Conservation (phyloP, 2,888 invertebrate species). For the Brenthis daphne region DNA sequence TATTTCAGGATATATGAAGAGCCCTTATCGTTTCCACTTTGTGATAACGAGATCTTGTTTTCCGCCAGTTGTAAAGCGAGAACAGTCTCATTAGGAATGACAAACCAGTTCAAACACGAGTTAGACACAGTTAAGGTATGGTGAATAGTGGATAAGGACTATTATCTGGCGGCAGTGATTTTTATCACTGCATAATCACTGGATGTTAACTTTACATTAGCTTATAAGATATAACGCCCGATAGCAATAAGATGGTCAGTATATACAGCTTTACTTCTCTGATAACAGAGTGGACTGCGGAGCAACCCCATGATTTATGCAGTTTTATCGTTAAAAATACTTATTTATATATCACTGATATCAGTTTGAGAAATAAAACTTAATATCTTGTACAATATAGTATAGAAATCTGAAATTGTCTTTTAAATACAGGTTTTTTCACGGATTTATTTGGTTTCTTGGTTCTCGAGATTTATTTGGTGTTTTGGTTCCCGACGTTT, state of each 20-base stretch:
- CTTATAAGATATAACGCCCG: too few species aligned
- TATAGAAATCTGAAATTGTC: too few species aligned
- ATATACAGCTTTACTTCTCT: background rate
- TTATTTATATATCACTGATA: too few species aligned
- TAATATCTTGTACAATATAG: too few species aligned
- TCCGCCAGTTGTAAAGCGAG: constrained; percentile 40
- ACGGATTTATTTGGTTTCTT: too few species aligned
- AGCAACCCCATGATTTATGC: too few species aligned
- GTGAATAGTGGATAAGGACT: constrained; percentile 15
- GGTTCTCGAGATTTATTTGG: too few species aligned
- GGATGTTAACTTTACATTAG: constrained; percentile 5
- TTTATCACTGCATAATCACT: constrained; percentile 29
- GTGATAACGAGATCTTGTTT: constrained; percentile 45
- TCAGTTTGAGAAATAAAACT: too few species aligned
- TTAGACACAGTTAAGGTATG: constrained; percentile 22
- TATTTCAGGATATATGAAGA: constrained; percentile 3
- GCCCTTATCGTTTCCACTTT: constrained; percentile 20
- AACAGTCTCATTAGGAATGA: constrained; percentile 43
- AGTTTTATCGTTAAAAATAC: too few species aligned
- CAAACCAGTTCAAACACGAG: constrained; percentile 39
- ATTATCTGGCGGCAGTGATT: constrained; percentile 24
- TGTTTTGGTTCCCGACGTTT: too few species aligned
- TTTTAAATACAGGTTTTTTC: too few species aligned
- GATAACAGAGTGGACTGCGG: too few species aligned
- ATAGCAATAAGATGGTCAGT: background rate